Base-by-base conservation (phyloP, 2,113 vertebrate species). In the Aptenodytes patagonicus region DNA sequence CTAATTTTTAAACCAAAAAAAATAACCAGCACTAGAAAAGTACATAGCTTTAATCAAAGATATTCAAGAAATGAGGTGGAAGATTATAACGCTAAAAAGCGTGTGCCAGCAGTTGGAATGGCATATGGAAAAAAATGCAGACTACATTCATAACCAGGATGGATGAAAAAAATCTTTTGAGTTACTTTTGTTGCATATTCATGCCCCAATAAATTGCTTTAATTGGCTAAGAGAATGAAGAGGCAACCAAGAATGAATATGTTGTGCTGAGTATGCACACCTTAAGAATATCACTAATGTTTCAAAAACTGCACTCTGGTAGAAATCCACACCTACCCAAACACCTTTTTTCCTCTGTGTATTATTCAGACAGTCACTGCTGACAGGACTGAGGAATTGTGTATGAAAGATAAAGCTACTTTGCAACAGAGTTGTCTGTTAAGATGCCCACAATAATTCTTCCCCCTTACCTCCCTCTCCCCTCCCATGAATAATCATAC, bases 101-200 rank as follows among this genome's bases (percentile, higher is more conserved):
- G 87, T 32, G 58, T 81, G 72, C 85, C 79, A 97, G 58, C 90
- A 96, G 66, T 89, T 95, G 87, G 96, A 97, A 95, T 57, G 65
- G 77, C 95, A 97, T 87, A 96, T 88, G 88, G 95, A 55, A 93
- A 72, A 95, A 79, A 81, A 91, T 14, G 66, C 55, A 97, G 85
- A 47, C 77, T 89, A 77, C 51, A 82, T 96, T 96, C 77, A 92
- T 95, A 96, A 96, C 36, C 46, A 96, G 88, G 58, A 83, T 21
- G 32, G 66, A 96, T n/a, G 26, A 25, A 42, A 70, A 47, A 76
- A 79, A 96, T 91, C 95, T 97, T 97, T 94, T 87, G 81, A 92
- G 62, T 95, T 98, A 97, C 89, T 95, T 97, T 92, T 94, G 68
- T 94, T 97, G 87, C 90, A 97, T 97, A 97, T 97, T 97, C 96